Conservation (phyloP, 1,140 invertebrate species). For the Atta texana region DNA sequence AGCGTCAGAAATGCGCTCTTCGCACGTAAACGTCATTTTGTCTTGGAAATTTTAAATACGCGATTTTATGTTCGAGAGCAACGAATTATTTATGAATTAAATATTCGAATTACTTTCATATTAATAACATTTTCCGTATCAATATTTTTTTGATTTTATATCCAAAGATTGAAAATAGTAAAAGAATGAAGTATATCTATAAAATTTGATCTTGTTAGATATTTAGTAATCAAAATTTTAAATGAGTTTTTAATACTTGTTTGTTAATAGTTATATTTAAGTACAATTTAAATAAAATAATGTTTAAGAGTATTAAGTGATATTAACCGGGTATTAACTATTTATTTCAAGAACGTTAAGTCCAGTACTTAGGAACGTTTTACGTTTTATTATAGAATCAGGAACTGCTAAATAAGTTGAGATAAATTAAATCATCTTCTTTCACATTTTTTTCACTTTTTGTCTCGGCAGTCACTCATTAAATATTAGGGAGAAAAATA, state of each 20-base stretch:
- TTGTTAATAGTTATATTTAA: conserved; percentile 15
- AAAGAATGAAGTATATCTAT: background rate
- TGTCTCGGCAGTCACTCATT: conserved; percentile 21
- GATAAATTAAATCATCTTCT: conserved; percentile 55
- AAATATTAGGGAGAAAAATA: conserved; percentile 63
- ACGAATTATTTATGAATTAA: background rate
- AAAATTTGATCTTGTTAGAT: background rate
- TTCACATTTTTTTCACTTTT: background rate
- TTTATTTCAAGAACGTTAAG: background rate
- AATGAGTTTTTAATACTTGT: background rate
- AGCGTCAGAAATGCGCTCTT: conserved; percentile 50
- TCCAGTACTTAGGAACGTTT: background rate
- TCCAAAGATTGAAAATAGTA: background rate
- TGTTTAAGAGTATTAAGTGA: conserved; percentile 25
- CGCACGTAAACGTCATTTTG: conserved; percentile 40
- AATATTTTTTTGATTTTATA: background rate
- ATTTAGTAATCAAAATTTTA: conserved; percentile 2
- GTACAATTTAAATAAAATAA: conserved; percentile 25
- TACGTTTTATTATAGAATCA: conserved; percentile 37
- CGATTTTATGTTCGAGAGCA: background rate
- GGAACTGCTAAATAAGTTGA: conserved; percentile 48
- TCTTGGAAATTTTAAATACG: background rate
- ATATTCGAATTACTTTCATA: background rate
- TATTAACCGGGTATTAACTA: conserved; percentile 24
- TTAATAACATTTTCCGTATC: background rate